These are phyloP conservation scores for Ptychodera flava DNA, from an alignment of 35 echinoderm and acorn worm genomes.

Conservation along the genomic window DNA sequence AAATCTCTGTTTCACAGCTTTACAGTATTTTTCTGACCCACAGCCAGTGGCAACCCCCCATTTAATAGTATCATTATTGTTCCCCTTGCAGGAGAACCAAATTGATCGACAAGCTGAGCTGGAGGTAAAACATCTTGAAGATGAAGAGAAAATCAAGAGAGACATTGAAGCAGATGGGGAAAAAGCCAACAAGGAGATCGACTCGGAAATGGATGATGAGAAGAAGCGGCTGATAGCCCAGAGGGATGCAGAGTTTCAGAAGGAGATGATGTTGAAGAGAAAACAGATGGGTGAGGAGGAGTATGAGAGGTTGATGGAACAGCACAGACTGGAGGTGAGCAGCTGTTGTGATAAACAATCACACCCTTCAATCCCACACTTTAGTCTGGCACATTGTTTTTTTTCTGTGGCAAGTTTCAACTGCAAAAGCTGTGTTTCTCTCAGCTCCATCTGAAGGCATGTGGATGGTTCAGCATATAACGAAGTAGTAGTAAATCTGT, in stretches of 20 bases:
- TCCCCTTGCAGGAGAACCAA: conserved; percentile 36
- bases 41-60: too few species aligned
- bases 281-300: conserved; percentile 68
- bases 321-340: conserved; percentile 64
- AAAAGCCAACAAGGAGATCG: conserved; percentile 19
- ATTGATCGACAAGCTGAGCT: conserved; percentile 50
- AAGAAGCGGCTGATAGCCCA: conserved; percentile 50
- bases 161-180: conserved; percentile 43
- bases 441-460: too few species aligned
- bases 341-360: too few species aligned
- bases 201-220: conserved; percentile 50
- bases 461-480: too few species aligned
- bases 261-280: conserved; percentile 86
- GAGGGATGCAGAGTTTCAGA: conserved; percentile 67
- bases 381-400: too few species aligned
- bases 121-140: conserved; percentile 50
- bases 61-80: too few species aligned
- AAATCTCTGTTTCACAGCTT: too few species aligned
- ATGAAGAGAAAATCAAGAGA: conserved; percentile 14
- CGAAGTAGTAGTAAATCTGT: too few species aligned
- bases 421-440: too few species aligned
- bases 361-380: too few species aligned
- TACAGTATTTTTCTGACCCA: too few species aligned
- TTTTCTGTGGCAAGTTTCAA: too few species aligned
- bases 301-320: conserved; percentile 56